Evolutionary conservation across 2,113 vertebrate species (phyloP).

Genomic region (Nestor notabilis): DNA sequence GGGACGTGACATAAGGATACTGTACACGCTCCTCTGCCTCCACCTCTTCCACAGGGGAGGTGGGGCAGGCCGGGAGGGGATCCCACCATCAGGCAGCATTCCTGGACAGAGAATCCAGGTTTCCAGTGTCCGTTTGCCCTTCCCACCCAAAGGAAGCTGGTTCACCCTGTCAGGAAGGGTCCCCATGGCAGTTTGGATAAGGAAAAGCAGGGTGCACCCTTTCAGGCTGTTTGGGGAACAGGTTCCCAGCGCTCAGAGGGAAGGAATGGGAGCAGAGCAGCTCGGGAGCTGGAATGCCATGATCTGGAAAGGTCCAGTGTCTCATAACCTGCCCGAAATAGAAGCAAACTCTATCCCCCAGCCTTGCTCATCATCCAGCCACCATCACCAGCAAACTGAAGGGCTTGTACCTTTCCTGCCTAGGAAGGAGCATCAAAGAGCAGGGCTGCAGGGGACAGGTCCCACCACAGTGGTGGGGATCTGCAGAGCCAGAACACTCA

Average conservation of each 20-base stretch:
- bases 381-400: background rate
- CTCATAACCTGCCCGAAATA: conserved; percentile 28
- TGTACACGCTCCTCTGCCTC: background rate
- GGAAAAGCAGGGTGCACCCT: background rate
- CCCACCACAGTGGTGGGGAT: accelerated
- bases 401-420: background rate
- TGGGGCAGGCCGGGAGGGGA: background rate
- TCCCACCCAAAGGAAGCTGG: background rate
- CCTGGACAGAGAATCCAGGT: accelerated
- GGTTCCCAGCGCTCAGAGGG: background rate
- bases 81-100: accelerated
- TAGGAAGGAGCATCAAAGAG: background rate
- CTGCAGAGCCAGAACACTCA: accelerated
- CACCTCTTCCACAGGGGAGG: background rate
- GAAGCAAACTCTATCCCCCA: background rate
- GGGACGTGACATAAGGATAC: conserved; percentile 18
- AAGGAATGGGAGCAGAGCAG: background rate
- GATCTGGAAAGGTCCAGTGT: background rate
- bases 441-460: background rate
- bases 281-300: background rate
- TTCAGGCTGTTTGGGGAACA: background rate
- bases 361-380: background rate
- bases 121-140: background rate
- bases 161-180: background rate
- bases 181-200: background rate